Evolutionary conservation across 2,797 vertebrate genomes (phyloP).

Genomic region (Austrolebias charrua): DNA sequence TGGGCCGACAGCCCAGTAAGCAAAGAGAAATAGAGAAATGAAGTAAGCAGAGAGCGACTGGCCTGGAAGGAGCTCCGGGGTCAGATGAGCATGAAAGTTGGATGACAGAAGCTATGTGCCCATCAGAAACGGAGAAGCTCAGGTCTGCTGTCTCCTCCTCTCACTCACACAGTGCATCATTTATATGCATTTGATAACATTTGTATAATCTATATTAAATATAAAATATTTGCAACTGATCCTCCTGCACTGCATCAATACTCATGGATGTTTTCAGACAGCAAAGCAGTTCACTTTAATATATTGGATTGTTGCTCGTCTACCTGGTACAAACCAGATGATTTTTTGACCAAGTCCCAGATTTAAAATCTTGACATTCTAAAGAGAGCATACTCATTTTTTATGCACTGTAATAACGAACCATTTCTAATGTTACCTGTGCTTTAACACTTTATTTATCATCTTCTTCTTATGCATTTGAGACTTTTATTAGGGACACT

Average conservation of each 20-base stretch:
- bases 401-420: too few relatives aligned
- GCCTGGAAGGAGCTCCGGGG: conserved; percentile 58
- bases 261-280: conserved; percentile 16
- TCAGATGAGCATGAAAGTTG: conserved; percentile 62
- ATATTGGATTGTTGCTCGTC: too few relatives aligned
- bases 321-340: too few relatives aligned
- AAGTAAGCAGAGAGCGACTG: conserved; percentile 56
- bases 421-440: too few relatives aligned
- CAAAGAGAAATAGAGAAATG: conserved; percentile 58
- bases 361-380: too few relatives aligned
- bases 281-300: neutral
- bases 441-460: too few relatives aligned
- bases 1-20: conserved; percentile 72
- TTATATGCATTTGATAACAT: conserved; percentile 1
- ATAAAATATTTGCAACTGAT: conserved; percentile 19
- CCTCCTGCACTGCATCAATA: conserved; percentile 16
- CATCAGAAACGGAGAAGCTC: conserved; percentile 53
- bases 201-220: conserved; percentile 28
- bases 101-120: conserved; percentile 65
- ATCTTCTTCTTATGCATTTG: too few relatives aligned
- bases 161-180: conserved; percentile 11
- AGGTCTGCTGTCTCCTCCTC: conserved; percentile 35
- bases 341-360: too few relatives aligned
- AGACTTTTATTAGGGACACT: too few relatives aligned
- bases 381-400: too few relatives aligned